Evolutionary conservation across 2,888 invertebrate species (phyloP).

Genomic region (Eupithecia vulgata): DNA sequence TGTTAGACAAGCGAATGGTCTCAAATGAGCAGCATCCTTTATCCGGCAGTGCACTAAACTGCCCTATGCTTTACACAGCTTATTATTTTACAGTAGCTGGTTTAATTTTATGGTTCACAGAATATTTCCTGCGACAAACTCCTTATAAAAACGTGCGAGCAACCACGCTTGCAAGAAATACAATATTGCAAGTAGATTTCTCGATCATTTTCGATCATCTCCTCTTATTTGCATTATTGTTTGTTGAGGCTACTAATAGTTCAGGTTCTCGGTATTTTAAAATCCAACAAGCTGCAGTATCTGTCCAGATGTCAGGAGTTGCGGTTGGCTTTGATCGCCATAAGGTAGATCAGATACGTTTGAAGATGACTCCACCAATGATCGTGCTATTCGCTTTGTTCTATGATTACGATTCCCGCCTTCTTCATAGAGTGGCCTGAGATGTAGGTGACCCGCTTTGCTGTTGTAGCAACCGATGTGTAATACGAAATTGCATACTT

Average conservation of each 20-base stretch:
- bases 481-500: constrained; percentile 66
- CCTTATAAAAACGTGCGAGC: constrained; percentile 2
- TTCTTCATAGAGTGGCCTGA: constrained; percentile 29
- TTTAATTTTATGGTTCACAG: background rate
- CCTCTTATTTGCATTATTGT: background rate
- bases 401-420: constrained; percentile 28
- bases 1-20: constrained; percentile 20
- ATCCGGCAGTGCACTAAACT: constrained; percentile 34
- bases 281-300: background rate
- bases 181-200: background rate
- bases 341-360: too few relatives aligned
- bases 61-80: constrained; percentile 9
- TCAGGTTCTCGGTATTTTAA: background rate
- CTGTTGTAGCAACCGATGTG: constrained; percentile 52
- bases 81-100: background rate
- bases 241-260: background rate
- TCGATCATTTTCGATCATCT: background rate
- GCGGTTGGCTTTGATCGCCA: background rate
- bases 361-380: too few relatives aligned
- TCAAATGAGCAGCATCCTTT: constrained; percentile 33
- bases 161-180: background rate
- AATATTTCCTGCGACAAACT: background rate
- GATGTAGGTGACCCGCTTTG: constrained; percentile 64
- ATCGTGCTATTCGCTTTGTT: constrained; percentile 1
- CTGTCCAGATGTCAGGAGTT: background rate